Percentiles rank a stretch among this genome's conserved stretches.
Evolutionary conservation across 2,797 vertebrate genomes (phyloP).

Genomic region (Manis pentadactyla): DNA sequence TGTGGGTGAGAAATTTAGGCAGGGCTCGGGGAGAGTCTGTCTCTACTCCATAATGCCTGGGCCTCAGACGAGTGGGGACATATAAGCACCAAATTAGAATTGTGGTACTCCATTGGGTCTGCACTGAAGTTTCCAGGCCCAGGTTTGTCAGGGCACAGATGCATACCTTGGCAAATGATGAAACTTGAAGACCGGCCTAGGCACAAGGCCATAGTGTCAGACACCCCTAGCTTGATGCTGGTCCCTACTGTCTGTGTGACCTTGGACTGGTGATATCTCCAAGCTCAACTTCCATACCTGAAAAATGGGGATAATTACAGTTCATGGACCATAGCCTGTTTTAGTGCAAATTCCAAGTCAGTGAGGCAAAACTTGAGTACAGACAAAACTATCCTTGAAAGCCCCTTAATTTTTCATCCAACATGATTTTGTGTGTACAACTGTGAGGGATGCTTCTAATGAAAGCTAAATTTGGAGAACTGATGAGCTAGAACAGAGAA

Average conservation of each 20-base stretch:
- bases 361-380: neutral
- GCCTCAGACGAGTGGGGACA: rapidly evolving
- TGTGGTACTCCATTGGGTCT: rapidly evolving
- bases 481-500: neutral
- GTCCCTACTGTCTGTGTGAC: neutral
- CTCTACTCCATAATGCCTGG: rapidly evolving
- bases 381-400: neutral
- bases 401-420: rapidly evolving
- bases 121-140: rapidly evolving
- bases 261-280: neutral
- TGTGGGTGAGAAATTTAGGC: neutral
- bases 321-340: neutral
- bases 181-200: neutral
- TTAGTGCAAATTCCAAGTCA: neutral
- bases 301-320: neutral
- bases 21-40: too few species aligned
- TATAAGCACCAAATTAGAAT: rapidly evolving
- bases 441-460: rapidly evolving
- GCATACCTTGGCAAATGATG: rapidly evolving
- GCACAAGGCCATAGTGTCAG: neutral
- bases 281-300: neutral
- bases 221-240: neutral
- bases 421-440: neutral
- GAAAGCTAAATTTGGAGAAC: neutral
- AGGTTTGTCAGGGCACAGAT: neutral